Evolutionary conservation across 1,140 invertebrate species (phyloP), one percentile per base, ranked within the genome.

Genomic region (Tetramorium alpestre): DNA sequence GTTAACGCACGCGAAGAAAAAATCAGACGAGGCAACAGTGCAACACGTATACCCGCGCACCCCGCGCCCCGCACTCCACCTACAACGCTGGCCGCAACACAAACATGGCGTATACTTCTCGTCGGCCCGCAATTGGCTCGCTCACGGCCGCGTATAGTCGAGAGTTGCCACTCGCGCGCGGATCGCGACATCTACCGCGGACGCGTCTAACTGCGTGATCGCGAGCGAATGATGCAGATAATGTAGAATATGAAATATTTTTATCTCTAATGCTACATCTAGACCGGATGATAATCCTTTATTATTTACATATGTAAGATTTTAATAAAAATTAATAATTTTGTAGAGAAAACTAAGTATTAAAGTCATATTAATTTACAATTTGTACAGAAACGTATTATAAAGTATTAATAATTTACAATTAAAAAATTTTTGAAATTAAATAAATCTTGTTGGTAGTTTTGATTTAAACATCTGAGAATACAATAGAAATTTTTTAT

Each of bases 21-120:
- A 91, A 91, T 88, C 85, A 89, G 77, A 41, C 60, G 18, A 69
- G 11, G 85, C 58, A 73, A 90, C 89, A 88, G 49, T 5, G 85
- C 58, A 73, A 90, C 89, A 88, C 77, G 41, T 80, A 86, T 33
- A 76, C 62, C 60, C 80, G 62, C 56, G 72, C 56, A 60, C 58
- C 58, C 70, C 64, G 56, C 44, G 67, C 72, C 51, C 86, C 80
- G 88, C 72, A 77, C 38, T 84, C 81, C 81, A 91, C 22, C 89
- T 86, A 90, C 89, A 69, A 69, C 65, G 65, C 41, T 69, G 65
- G 2, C 65, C 25, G 13, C 22, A 78, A 56, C 77, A 88, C 76
- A 58, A 90, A 86, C 77, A 91, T 91, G 89, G 89, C 89, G 85
- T 87, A 41, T 87, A 41, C 25, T 47, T 33, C 33, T 33, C 33